Base-by-base conservation (phyloP, 2,797 vertebrate genomes). In the Sebastes iracundus region DNA sequence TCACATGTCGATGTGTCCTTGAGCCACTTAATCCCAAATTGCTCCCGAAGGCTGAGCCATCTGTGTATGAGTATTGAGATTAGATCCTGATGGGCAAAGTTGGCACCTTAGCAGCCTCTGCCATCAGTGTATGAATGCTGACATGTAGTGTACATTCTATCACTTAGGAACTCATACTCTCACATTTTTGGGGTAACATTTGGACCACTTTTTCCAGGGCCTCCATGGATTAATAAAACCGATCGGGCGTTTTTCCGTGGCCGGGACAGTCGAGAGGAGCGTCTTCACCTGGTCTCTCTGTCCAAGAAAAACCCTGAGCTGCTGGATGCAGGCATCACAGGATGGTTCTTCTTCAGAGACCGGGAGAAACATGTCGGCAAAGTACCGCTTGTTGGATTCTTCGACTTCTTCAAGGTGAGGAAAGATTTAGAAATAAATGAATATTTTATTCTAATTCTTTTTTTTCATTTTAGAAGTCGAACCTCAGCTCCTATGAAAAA, bases 341-440 rank as follows among this genome's bases (percentile, higher is more conserved):
- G 96, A 0, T 99, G 96, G 94, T 99, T 98, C 94, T 99, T 99
- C 92, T 99, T 98, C 92, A 95, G 97, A 72, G 97, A 99, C 82
- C 90, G 96, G 79, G 98, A 99, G 90, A 96, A 98, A 69, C 92
- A 96, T 1, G 90, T 98, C 3, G 97, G 97, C 58, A 99, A 97
- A 90, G 93, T 93, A 6, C 94, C 95, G 0, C 95, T 99, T 14
- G 96, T 98, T 75, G 97, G 97, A 42, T 98, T 99, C 94, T 99
- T 99, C 93, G 97, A 99, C 92, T 99, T 98, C 91, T 99, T 99
- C 87, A 98, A 98, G 96, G 98, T 99, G 92, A 88, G 82, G 6
- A 35, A 52, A 52, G 3, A n/a, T 52, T n/a, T 10, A 20, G 8
- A 9, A n/a, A 52, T 52, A 46, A 46, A 18, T 46, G 1, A 46